Evolutionary conservation across 2,113 vertebrate species (phyloP), one percentile per base, ranked within the genome.

Genomic region (Scartelaos histophorus): DNA sequence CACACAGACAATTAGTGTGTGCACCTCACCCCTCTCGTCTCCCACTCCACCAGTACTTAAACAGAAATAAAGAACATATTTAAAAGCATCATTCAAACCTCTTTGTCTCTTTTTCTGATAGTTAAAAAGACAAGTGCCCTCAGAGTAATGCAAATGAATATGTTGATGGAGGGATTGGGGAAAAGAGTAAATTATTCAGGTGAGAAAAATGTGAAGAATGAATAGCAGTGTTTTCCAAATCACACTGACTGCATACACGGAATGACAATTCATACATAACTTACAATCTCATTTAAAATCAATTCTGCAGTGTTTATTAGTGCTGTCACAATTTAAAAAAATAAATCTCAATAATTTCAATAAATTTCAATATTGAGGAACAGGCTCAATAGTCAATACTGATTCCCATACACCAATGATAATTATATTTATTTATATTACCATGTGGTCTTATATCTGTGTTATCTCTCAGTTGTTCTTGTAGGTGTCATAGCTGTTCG

Each of bases 71-170:
- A 7, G 29, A 34, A 29, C 29, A 35, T 17, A 35, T 62, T 11
- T 35, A 22, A 58, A 58, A 25, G 56, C 56, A 58, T 25, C 56
- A 25, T 58, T 58, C 22, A 11, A 15, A 58, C 5, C 16, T 19
- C 7, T 62, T 62, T 29, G 25, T 34, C 60, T 62, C 16, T 10
- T 51, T 61, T 58, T 49, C 69, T 77, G 67, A 38, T 67, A 56
- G 34, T 83, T 82, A 86, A 70, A 88, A 70, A 80, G 76, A 77
- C 78, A 80, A 78, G 70, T 61, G 67, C 61, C 70, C 65, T 85
- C 47, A 7, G 47, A 67, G 71, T 74, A 75, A 74, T 82, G 72
- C 67, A 81, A 87, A 83, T 69, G 17, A 84, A 58, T 46, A 65
- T 25, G 70, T 67, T 49, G 43, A 46, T 2, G 53, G 69, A 49